Conservation (phyloP, 2,888 invertebrate genomes). For the Leucophora obtusa region DNA sequence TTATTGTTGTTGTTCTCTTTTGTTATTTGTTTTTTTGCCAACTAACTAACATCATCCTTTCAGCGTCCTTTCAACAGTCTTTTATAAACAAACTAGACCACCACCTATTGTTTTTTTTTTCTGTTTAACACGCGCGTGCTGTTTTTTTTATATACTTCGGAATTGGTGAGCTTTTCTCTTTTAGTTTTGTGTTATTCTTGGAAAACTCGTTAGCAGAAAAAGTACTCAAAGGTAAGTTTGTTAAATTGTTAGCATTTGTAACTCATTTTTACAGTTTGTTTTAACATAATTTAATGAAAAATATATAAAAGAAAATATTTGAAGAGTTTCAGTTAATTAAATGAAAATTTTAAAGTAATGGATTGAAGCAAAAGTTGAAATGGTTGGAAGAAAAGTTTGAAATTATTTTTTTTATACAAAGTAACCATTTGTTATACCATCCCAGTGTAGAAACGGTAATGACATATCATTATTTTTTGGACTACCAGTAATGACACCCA, state of each 20-base stretch:
- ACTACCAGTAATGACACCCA: no score
- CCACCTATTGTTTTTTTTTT: background rate
- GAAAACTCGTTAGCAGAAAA: background rate
- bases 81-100: background rate
- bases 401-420: no score
- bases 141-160: slow-evolving; percentile 16
- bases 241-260: background rate
- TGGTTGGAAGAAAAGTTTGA: no score
- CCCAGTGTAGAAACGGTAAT: no score
- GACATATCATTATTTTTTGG: no score
- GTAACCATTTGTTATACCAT: no score
- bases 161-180: background rate
- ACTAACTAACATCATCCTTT: slow-evolving; percentile 1
- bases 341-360: no score
- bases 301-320: background rate
- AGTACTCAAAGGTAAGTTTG: background rate
- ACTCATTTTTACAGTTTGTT: background rate
- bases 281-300: background rate
- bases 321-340: no score
- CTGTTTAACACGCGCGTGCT: background rate
- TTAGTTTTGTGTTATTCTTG: background rate
- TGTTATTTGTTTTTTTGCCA: background rate
- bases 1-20: slow-evolving; percentile 1
- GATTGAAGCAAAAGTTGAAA: no score
- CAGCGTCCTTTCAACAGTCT: background rate